Conservation (phyloP, 1,140 invertebrate species). For the Rhopalosiphum maidis region DNA sequence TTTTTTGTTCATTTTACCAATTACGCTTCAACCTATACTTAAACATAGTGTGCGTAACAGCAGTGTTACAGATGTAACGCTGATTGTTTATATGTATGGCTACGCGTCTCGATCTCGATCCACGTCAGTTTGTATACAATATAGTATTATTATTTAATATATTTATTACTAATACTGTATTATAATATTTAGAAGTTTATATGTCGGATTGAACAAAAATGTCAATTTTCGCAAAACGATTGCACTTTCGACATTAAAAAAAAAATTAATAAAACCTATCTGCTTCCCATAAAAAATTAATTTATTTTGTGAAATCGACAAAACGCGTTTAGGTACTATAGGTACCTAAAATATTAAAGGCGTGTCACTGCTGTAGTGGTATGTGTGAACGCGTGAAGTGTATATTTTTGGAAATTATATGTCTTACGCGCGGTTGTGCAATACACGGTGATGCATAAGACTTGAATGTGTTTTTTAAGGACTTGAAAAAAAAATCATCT, state of each 20-base stretch:
- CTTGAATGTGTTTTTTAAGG: conserved; percentile 12
- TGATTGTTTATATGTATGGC: neutral
- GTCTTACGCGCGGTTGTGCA: neutral
- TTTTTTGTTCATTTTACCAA: neutral
- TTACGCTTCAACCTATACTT: neutral
- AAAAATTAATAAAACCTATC: neutral
- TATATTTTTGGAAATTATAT: neutral
- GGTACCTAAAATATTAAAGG: neutral
- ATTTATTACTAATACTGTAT: neutral
- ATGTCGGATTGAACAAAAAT: neutral
- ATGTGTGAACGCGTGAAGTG: neutral
- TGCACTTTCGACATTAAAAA: neutral
- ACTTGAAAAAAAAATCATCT: conserved; percentile 8
- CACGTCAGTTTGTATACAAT: neutral
- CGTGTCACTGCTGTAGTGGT: neutral
- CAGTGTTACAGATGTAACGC: neutral
- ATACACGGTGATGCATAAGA: neutral
- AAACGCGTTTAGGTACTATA: neutral
- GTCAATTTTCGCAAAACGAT: neutral
- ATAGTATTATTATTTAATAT: neutral
- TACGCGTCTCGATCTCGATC: neutral
- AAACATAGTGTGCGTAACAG: neutral
- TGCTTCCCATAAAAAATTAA: neutral
- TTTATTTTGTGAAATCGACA: neutral
- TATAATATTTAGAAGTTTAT: neutral